A percentile compares a stretch with the other conserved stretches of the same genome.
Conservation (phyloP, 2,113 vertebrate genomes). For the Nansenia antarctica region DNA sequence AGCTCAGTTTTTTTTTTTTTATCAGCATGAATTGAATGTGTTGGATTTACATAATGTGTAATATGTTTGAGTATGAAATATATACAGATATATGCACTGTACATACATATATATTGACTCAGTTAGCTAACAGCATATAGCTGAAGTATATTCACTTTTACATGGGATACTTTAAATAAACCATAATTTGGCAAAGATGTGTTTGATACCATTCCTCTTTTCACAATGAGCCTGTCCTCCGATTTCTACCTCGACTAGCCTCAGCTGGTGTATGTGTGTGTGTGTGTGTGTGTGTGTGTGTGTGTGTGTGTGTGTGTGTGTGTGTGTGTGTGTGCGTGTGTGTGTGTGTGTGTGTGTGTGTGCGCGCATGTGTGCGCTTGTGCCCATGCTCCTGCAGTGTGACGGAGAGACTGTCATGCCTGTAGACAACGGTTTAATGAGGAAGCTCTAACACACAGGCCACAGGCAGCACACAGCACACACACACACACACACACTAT, state of each 20-base stretch:
- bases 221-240: too few species aligned
- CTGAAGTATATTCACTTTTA: conserved; percentile 41
- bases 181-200: conserved; percentile 22
- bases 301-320: neutral
- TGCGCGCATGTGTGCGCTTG: too few species aligned
- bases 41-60: conserved; percentile 46
- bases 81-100: conserved; percentile 42
- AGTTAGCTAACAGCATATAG: conserved; percentile 40
- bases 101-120: conserved; percentile 42
- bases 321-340: neutral
- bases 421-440: too few species aligned
- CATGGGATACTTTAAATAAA: conserved; percentile 52
- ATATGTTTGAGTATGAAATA: conserved; percentile 53
- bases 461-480: too few species aligned
- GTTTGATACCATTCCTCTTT: too few species aligned
- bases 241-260: too few species aligned
- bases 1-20: conserved; percentile 22
- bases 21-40: conserved; percentile 26
- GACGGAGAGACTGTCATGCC: too few species aligned
- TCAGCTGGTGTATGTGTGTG: neutral
- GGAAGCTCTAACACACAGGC: too few species aligned
- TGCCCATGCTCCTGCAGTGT: too few species aligned
- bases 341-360: neutral
- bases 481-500: too few species aligned
- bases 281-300: neutral